These are phyloP conservation scores for Zaprionus lachaisei DNA, from an alignment of 1,140 invertebrate genomes.

Conservation along the genomic window DNA sequence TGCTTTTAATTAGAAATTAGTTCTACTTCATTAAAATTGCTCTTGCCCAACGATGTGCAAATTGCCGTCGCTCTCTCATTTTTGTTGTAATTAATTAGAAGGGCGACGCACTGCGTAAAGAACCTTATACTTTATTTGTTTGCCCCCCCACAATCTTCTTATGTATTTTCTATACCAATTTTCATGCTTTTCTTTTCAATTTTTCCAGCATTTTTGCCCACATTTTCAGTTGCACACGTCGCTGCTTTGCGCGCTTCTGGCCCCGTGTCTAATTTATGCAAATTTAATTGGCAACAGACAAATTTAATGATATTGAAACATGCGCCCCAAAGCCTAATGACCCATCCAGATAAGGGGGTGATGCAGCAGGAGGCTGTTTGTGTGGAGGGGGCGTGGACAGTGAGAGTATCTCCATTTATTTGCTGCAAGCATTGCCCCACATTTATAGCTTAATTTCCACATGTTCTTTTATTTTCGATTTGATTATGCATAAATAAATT, in stretches of 20 bases:
- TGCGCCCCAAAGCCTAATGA: slow-evolving; percentile 23
- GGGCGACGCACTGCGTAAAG: neutral
- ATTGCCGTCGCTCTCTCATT: slow-evolving; percentile 32
- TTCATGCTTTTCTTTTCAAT: slow-evolving; percentile 11
- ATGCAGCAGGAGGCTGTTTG: no score
- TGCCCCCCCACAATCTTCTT: slow-evolving; percentile 6
- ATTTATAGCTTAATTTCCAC: slow-evolving; percentile 1
- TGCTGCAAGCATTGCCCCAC: slow-evolving; percentile 11
- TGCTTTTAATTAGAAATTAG: slow-evolving; percentile 70
- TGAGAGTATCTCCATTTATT: neutral
- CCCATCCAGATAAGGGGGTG: neutral
- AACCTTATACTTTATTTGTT: slow-evolving; percentile 39
- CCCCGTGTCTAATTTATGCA: slow-evolving; percentile 70
- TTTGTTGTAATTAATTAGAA: slow-evolving; percentile 55
- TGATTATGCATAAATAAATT: slow-evolving; percentile 35
- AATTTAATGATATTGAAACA: slow-evolving; percentile 64
- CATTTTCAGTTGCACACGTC: slow-evolving; percentile 33
- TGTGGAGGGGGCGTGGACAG: neutral
- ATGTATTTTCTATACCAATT: slow-evolving; percentile 14
- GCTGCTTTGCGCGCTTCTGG: slow-evolving; percentile 8
- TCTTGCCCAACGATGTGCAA: slow-evolving; percentile 42
- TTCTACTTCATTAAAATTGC: slow-evolving; percentile 64
- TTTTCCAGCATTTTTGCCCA: slow-evolving; percentile 1
- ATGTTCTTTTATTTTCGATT: slow-evolving; percentile 11
- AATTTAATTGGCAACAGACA: slow-evolving; percentile 73